Base-by-base conservation (phyloP, 2,888 invertebrate genomes). In the Zaprionus obscuricornis region DNA sequence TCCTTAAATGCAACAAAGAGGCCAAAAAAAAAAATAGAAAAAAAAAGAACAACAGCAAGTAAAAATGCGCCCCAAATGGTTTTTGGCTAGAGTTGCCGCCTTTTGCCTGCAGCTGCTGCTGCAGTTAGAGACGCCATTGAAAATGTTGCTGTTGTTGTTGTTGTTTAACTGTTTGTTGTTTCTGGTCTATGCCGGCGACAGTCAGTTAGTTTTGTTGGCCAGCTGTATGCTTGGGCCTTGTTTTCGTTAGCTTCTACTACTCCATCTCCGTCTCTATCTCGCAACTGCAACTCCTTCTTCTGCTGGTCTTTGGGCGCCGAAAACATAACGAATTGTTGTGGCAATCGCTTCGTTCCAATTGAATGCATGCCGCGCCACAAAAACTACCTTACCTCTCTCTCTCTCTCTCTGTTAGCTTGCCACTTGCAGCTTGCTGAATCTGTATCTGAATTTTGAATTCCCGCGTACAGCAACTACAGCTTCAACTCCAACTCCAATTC, bases 311-410 rank as follows among this genome's bases (percentile, higher is more conserved):
- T 71, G 75, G 65, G 77, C 72, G 72, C 69, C 76, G 74, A 85
- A 77, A 85, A 84, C 85, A 84, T 73, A 84, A 83, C 87, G 84
- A 85, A 84, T 86, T 73, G 85, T 74, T 79, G 81, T 73, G 72
- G 79, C 88, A 88, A 87, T 88, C 88, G 84, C 65, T 87, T 88
- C 88, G 87, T 88, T 88, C 86, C 88, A 87, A 86, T 86, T 88
- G 88, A 88, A 84, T 88, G 87, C 75, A 65, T 66, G 73, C 60
- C 56, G 74, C 82, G 76, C 81, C 74, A 57, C 58, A 59, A 37
- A 71, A 66, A 51, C 34, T 20, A 54, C 60, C 46, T n/a, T n/a
- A 54, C 51, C 73, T 64, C 50, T n/a, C n/a, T n/a, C n/a, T n/a
- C n/a, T n/a, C 26, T 3, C 20, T 17, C 16, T 10, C 18, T 22